A percentile compares a stretch with the other conserved stretches of the same genome.
Evolutionary conservation across 2,888 invertebrate species (phyloP).

Genomic region (Cataglyphis rosenhaueri): DNA sequence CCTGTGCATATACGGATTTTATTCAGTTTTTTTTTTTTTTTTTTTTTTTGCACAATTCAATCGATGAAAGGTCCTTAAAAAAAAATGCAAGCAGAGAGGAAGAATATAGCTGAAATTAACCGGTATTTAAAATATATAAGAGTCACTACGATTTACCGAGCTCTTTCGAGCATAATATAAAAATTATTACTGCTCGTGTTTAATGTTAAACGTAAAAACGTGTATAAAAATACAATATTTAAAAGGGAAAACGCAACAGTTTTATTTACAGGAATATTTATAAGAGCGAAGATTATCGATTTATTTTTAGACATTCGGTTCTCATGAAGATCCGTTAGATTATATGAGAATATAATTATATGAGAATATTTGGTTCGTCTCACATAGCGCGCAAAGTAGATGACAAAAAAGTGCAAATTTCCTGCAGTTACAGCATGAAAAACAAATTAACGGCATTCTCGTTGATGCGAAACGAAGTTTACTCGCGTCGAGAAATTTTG

Average conservation of each 20-base stretch:
- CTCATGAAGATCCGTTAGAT: not conserved
- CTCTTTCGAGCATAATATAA: constrained; percentile 1
- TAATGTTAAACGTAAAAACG: constrained; percentile 9
- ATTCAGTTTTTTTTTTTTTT: constrained; percentile 7
- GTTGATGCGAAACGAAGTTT: constrained; percentile 45
- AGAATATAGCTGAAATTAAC: constrained; percentile 25
- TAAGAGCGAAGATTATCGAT: not conserved
- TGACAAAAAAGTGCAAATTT: constrained; percentile 28
- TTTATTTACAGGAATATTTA: not conserved
- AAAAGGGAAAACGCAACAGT: not conserved
- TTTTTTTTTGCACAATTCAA: not conserved
- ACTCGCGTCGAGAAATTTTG: constrained; percentile 33
- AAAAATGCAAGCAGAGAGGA: not conserved
- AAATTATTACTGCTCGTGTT: constrained; percentile 36
- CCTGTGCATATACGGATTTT: not conserved
- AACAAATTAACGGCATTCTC: constrained; percentile 19
- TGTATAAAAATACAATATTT: constrained; percentile 20
- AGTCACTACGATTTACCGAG: constrained; percentile 16
- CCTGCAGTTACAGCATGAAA: not conserved
- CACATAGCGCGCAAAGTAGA: not conserved
- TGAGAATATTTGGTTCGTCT: not conserved
- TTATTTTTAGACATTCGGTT: not conserved
- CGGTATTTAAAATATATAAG: constrained; percentile 27
- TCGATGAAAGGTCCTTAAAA: not conserved
- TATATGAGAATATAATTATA: too few species aligned